Percentiles rank a stretch among this genome's conserved stretches.
Conservation (phyloP, 1,140 invertebrate genomes). For the Cepaea nemoralis region DNA sequence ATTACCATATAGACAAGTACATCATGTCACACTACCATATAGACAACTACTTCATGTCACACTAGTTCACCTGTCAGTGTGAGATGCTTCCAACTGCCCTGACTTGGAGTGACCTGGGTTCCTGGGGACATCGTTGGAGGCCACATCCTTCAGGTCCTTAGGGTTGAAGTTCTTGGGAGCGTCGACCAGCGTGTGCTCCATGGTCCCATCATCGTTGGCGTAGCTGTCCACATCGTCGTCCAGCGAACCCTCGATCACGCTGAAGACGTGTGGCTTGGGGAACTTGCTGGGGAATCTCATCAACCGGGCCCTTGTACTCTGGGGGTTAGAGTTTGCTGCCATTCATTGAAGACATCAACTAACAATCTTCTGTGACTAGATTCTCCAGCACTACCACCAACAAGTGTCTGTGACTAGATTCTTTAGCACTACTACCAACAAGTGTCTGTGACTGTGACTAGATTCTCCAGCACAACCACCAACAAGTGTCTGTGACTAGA, state of each 20-base stretch:
- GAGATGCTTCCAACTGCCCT: neutral
- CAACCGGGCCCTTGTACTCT: slow-evolving; percentile 18
- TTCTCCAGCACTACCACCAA: too few species aligned
- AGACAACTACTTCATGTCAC: too few species aligned
- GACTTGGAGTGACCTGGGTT: neutral
- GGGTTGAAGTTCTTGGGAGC: slow-evolving; percentile 27
- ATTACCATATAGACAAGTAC: too few species aligned
- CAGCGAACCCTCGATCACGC: slow-evolving; percentile 32
- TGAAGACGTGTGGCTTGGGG: slow-evolving; percentile 35
- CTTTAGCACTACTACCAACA: too few species aligned
- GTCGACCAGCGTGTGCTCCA: slow-evolving; percentile 28
- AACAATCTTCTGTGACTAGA: too few species aligned
- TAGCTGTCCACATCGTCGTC: slow-evolving; percentile 34
- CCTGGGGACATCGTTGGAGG: neutral
- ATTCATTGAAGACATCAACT: too few species aligned
- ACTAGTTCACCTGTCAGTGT: slow-evolving; percentile 13
- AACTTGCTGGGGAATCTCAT: neutral
- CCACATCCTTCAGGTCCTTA: slow-evolving; percentile 26
- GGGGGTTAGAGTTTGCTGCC: too few species aligned
- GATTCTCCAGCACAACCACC: too few species aligned
- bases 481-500: too few species aligned
- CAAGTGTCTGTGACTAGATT: too few species aligned
- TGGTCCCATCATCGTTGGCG: slow-evolving; percentile 27
- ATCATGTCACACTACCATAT: too few species aligned
- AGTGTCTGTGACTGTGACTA: too few species aligned